Evolutionary conservation across 2,797 vertebrate genomes (phyloP).

Genomic region (Denticeps clupeoides): DNA sequence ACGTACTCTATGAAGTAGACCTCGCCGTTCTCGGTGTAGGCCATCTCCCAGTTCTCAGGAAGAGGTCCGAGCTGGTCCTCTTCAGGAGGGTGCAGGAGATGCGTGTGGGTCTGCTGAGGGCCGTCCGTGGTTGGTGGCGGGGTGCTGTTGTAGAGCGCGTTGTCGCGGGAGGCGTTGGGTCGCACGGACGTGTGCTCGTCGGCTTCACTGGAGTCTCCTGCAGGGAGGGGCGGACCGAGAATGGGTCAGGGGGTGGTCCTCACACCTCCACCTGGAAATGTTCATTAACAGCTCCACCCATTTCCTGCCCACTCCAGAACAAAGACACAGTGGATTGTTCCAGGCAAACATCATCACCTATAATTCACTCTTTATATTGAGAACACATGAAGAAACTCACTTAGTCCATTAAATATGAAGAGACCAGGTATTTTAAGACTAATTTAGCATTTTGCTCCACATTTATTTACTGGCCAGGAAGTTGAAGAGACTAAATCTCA

Average conservation of each 20-base stretch:
- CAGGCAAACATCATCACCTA: slow-evolving; percentile 33
- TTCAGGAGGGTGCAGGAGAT: slow-evolving; percentile 85
- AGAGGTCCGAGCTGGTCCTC: slow-evolving; percentile 90
- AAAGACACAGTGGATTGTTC: slow-evolving; percentile 41
- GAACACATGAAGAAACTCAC: too few species aligned
- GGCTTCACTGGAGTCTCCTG: slow-evolving; percentile 89
- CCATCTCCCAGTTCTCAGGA: slow-evolving; percentile 99
- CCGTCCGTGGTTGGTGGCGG: slow-evolving; percentile 89
- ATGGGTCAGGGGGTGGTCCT: background rate
- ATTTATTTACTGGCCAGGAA: slow-evolving; percentile 7
- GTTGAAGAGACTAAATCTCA: background rate
- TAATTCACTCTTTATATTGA: too few species aligned
- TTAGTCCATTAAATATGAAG: too few species aligned
- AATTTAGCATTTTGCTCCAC: too few species aligned
- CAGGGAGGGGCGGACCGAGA: background rate
- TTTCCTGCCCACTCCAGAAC: slow-evolving; percentile 36
- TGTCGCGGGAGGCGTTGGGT: slow-evolving; percentile 52
- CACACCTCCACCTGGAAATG: background rate
- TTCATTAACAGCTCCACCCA: slow-evolving; percentile 12
- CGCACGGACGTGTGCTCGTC: slow-evolving; percentile 69
- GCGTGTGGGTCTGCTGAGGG: slow-evolving; percentile 86
- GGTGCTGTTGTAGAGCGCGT: slow-evolving; percentile 57
- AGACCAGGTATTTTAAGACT: too few species aligned
- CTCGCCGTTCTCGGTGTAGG: slow-evolving; percentile 98
- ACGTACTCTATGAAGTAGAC: slow-evolving; percentile 99